Percentiles rank a stretch among this genome's conserved stretches.
These are phyloP conservation scores for Eurypyga helias DNA, from an alignment of 2,113 vertebrate species.

Conservation along the genomic window DNA sequence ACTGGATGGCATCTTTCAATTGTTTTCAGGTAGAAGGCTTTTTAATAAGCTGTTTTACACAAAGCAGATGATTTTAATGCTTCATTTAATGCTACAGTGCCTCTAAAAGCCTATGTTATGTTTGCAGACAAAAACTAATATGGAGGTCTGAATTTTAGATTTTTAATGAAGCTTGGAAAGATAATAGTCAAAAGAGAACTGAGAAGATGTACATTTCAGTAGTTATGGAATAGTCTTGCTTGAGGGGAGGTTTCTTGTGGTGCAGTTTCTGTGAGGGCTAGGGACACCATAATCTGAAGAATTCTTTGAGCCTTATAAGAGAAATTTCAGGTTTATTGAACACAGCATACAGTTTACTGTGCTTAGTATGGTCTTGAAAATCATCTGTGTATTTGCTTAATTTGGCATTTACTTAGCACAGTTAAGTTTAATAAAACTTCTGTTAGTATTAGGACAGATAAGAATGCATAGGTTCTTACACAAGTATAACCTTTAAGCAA, in stretches of 20 bases:
- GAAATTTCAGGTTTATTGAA: not conserved
- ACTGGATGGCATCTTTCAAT: slow-evolving; percentile 63
- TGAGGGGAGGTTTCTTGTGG: not conserved
- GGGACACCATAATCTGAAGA: not conserved
- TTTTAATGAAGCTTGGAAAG: not conserved
- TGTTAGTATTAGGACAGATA: not conserved
- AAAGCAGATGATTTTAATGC: not conserved
- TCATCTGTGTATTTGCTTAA: not conserved
- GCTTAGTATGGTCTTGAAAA: not conserved
- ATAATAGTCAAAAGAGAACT: not conserved
- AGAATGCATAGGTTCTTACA: not conserved
- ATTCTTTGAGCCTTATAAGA: not conserved
- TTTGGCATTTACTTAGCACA: not conserved
- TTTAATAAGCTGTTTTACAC: not conserved
- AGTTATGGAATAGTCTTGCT: not conserved
- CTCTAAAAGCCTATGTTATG: not conserved
- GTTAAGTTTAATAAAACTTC: not conserved
- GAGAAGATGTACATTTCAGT: not conserved
- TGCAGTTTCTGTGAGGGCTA: not conserved
- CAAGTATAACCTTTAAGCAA: not conserved
- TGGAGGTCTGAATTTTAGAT: not conserved
- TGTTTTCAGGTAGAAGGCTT: not conserved
- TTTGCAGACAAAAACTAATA: not conserved
- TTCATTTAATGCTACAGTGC: not conserved
- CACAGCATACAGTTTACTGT: not conserved